Conservation (phyloP, 2,113 vertebrate species). For the Spea bombifrons region DNA sequence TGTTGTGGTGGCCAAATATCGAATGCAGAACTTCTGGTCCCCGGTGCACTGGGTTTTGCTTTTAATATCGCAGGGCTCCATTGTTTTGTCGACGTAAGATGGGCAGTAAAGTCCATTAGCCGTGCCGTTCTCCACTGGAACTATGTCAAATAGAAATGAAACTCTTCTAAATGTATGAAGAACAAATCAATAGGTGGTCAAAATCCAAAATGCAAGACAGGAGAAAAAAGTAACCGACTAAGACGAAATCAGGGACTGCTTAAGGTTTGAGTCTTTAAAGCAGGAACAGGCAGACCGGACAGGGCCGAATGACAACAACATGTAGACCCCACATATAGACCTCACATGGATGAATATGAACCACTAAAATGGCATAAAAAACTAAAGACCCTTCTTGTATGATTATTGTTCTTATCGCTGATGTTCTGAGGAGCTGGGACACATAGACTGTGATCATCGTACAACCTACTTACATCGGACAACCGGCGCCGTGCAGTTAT, state of each 20-base stretch:
- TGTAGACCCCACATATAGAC: too few species aligned
- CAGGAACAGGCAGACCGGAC: too few species aligned
- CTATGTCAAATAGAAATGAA: neutral
- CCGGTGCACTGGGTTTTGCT: constrained; percentile 2
- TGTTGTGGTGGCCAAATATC: constrained; percentile 10
- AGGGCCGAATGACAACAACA: too few species aligned
- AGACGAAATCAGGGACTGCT: too few species aligned
- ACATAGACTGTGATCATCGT: too few species aligned
- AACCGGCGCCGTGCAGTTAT: neutral
- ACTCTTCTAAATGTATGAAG: neutral
- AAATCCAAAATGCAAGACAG: neutral
- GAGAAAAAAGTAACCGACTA: neutral
- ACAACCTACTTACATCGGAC: neutral
- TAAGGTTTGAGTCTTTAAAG: too few species aligned
- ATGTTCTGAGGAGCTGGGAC: too few species aligned
- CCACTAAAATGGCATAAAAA: neutral
- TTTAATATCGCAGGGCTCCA: constrained; percentile 19
- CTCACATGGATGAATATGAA: neutral
- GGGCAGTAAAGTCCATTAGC: constrained; percentile 6
- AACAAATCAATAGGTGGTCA: neutral
- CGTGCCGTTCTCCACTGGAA: constrained; percentile 2
- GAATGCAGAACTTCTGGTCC: constrained; percentile 4
- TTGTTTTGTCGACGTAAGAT: neutral
- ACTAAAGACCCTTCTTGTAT: too few species aligned
- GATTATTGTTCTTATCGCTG: too few species aligned